phyloP scores from a whole-genome alignment of 2,113 vertebrate species.

The Neomonachus schauinslandi region DNA sequence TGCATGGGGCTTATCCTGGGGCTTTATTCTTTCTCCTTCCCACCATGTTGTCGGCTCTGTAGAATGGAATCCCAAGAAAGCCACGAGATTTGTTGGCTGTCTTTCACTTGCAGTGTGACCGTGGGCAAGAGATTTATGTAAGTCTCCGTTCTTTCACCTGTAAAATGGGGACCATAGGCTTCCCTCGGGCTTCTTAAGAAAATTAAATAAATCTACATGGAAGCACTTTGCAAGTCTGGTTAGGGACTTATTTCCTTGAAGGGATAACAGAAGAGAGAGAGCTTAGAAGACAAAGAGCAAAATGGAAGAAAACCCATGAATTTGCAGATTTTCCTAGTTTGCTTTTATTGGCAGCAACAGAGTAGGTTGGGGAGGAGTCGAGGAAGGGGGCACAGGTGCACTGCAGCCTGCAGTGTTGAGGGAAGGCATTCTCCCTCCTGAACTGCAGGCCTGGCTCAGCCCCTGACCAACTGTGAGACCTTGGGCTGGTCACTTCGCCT shows the following conservation, averaged over 20 bases:
- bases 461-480: background rate
- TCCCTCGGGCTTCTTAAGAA: background rate
- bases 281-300: background rate
- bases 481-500: background rate
- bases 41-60: background rate
- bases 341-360: background rate
- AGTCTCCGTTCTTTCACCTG: background rate
- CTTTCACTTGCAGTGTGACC: background rate
- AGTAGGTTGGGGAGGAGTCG: background rate
- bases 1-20: background rate
- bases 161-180: background rate
- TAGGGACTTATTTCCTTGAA: background rate
- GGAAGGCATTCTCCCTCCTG: background rate
- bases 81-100: background rate
- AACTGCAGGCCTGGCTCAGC: background rate
- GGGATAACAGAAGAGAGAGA: background rate
- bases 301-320: background rate
- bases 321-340: background rate
- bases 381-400: background rate
- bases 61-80: background rate
- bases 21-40: background rate
- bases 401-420: accelerated
- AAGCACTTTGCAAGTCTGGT: background rate
- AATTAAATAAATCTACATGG: background rate
- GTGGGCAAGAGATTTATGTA: background rate